Evolutionary conservation across 64 coral and sea anemone species (phyloP).

Genomic region (Platygyra sinensis): DNA sequence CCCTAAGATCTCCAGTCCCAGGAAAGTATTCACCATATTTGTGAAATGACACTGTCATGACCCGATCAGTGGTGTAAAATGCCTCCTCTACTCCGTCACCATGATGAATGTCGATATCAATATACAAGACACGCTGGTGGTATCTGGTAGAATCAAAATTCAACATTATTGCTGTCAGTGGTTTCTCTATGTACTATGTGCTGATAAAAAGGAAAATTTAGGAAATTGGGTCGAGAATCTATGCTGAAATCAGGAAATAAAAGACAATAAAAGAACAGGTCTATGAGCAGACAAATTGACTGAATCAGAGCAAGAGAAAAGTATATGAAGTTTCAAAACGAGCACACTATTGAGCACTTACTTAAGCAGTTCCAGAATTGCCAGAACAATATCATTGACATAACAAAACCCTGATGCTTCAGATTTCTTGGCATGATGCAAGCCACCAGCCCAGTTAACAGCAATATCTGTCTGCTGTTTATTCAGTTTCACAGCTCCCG

Average conservation of each 20-base stretch:
- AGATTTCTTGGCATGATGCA: slow-evolving; percentile 99
- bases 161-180: too few relatives aligned
- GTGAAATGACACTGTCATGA: slow-evolving; percentile 99
- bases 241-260: too few relatives aligned
- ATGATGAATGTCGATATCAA: slow-evolving; percentile 99
- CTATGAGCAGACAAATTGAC: too few relatives aligned
- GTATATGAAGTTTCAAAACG: background rate
- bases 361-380: slow-evolving; percentile 95
- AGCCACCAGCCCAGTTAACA: slow-evolving; percentile 95
- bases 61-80: slow-evolving; percentile 98
- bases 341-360: slow-evolving; percentile 37
- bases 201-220: too few relatives aligned
- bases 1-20: slow-evolving; percentile 95
- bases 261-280: too few relatives aligned
- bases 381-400: slow-evolving; percentile 97
- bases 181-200: too few relatives aligned
- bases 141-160: slow-evolving; percentile 52
- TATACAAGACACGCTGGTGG: slow-evolving; percentile 92
- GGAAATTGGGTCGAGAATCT: too few relatives aligned
- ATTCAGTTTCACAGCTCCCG: slow-evolving; percentile 97
- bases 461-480: slow-evolving; percentile 97
- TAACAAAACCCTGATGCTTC: slow-evolving; percentile 99
- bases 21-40: slow-evolving; percentile 99
- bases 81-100: slow-evolving; percentile 98
- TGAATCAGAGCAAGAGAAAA: too few relatives aligned